Evolutionary conservation across 2,797 vertebrate genomes (phyloP), one percentile per base, ranked within the genome.

Genomic region (Epinephelus awoara): DNA sequence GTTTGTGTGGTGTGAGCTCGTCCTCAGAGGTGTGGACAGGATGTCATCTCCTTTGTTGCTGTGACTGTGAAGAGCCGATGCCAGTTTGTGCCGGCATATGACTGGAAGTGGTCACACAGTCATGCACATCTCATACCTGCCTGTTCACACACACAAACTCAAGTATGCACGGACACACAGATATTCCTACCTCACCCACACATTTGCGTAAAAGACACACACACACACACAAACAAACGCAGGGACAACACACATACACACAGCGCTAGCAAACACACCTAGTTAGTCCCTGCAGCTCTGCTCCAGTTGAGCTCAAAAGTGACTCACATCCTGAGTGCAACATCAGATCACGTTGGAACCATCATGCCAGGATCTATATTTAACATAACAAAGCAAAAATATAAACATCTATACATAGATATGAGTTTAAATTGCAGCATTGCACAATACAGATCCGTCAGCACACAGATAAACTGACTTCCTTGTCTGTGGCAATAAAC

Each of bases 11-110:
- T 10, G 63, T 1, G 51, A 72, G 80, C 61, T 78, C 40, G 21
- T 56, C 27, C 49, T 82, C 71, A 4, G 83, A 88, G 74, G 75
- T 74, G 86, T 65, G 72, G 77, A 89, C 38, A 51, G 51, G 72
- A 77, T 61, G 82, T 76, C 77, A 75, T 44, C 18, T 62, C 64
- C 62, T 55, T 69, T 84, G 56, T 76, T 38, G 55, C 74, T 71
- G 12, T 34, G 59, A 65, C 70, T 80, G 75, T 49, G 73, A 84
- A 71, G 85, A 87, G 75, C 62, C 17, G 18, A 47, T 83, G 77
- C 52, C 75, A 84, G 47, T 79, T 85, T 77, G 72, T 67, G 44
- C 44, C 25, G 10, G 44, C 59, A 55, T 72, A 59, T 56, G 77
- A 62, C 34, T 85, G 80, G 66, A 73, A 67, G 13, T 40, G 46